A percentile compares a stretch with the other conserved stretches of the same genome.
Evolutionary conservation across 2,888 invertebrate species (phyloP).

Genomic region (Lumbricus terrestris): DNA sequence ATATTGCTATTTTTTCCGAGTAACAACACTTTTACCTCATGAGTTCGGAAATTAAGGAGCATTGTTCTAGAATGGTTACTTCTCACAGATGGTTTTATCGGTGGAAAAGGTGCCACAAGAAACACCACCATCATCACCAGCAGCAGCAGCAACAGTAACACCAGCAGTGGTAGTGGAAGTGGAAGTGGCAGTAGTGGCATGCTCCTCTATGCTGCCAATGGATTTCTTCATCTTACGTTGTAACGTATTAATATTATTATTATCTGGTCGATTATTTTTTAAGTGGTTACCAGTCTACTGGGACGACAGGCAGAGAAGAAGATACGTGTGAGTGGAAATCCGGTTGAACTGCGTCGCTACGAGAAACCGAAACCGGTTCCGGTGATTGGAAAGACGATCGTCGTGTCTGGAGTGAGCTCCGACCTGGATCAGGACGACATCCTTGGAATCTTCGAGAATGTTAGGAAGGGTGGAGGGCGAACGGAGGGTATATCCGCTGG

Average conservation of each 20-base stretch:
- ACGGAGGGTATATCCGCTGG: neutral
- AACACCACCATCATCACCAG: too few species aligned
- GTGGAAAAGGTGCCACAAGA: too few species aligned
- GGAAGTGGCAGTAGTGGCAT: too few species aligned
- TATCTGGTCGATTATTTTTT: neutral
- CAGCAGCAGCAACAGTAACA: neutral
- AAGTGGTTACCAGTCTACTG: neutral
- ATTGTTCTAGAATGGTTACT: too few species aligned
- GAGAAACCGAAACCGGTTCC: conserved; percentile 5
- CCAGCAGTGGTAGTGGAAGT: too few species aligned
- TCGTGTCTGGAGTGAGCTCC: neutral
- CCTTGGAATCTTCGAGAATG: neutral
- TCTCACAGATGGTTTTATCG: too few species aligned
- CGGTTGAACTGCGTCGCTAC: neutral
- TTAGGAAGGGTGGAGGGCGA: neutral
- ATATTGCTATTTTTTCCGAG: too few species aligned
- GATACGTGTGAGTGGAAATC: neutral
- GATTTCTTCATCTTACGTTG: neutral
- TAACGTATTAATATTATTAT: neutral
- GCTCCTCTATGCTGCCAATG: neutral
- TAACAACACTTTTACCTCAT: too few species aligned
- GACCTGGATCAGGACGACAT: neutral
- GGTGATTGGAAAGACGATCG: neutral
- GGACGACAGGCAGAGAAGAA: neutral
- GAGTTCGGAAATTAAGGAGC: too few species aligned